Evolutionary conservation across 1,140 invertebrate species (phyloP), one percentile per base, ranked within the genome.

Genomic region (Lithobius niger): DNA sequence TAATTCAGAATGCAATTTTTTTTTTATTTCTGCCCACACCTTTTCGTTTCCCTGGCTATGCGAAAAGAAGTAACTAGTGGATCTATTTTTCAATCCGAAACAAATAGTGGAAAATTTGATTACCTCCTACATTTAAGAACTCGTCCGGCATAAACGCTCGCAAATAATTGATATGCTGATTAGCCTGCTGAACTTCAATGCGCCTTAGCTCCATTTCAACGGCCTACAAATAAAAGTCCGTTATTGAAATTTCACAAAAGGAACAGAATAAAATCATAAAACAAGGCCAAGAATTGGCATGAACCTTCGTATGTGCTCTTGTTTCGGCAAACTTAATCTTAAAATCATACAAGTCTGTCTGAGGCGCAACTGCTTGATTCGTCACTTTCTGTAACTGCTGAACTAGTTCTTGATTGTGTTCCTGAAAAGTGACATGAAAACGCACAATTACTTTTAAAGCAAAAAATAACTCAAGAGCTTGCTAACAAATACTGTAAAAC

Each of bases 121-220:
- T 64, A 82, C 87, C 89, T 58, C 92, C 92, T 47, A 87, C 76
- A 55, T 76, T 79, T 75, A 93, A 83, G 68, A 97, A 98, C 49
- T 86, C 86, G 58, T 96, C 92, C 0, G 94, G 91, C 82, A 98
- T 87, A 62, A 92, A 98, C 0, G 87, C 82, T 4, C 83, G 77
- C 45, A 99, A 71, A 75, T 93, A 89, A 56, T 81, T 79, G 0
- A 94, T 85, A 62, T 97, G 86, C 52, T 84, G 80, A 57, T 85
- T 80, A 1, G 88, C 82, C 72, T 97, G 90, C 42, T 86, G 80
- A 2, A 92, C 80, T 65, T 99, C 93, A 51, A 98, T 75, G 56
- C 87, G 80, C 6, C 92, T 75, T 52, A 98, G 67, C 72, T 98
- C 93, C 62, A 96, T 80, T 73, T 98, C 92, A 58, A 96, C 89